Conservation (phyloP, 2,797 vertebrate genomes). For the Triplophysa bombifrons region DNA sequence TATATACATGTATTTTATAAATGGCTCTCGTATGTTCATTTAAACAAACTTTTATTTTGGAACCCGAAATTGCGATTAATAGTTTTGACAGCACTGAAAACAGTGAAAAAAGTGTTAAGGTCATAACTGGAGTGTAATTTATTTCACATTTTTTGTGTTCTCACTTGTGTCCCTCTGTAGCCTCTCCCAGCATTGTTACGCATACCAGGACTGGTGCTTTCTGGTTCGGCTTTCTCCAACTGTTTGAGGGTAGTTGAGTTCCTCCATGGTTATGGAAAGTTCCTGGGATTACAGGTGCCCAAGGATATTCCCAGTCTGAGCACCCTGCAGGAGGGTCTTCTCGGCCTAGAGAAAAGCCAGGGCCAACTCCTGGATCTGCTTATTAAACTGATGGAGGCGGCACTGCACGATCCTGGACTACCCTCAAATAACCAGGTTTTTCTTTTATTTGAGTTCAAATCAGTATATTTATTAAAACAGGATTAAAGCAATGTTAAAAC, state of each 20-base stretch:
- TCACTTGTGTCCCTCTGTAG: slow-evolving; percentile 66
- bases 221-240: slow-evolving; percentile 86
- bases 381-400: slow-evolving; percentile 84
- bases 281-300: slow-evolving; percentile 87
- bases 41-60: too few species aligned
- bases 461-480: not conserved
- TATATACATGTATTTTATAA: too few species aligned
- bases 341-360: slow-evolving; percentile 83
- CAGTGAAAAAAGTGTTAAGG: too few species aligned
- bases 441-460: not conserved
- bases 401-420: slow-evolving; percentile 88
- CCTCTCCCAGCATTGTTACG: slow-evolving; percentile 86
- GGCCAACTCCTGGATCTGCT: slow-evolving; percentile 88
- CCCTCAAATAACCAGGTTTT: slow-evolving; percentile 90
- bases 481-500: not conserved
- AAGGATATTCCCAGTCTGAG: slow-evolving; percentile 89
- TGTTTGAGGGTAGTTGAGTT: slow-evolving; percentile 92
- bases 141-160: not conserved
- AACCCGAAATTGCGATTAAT: too few species aligned
- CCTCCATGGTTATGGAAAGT: slow-evolving; percentile 89
- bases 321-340: slow-evolving; percentile 89
- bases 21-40: too few species aligned
- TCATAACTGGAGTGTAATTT: too few species aligned
- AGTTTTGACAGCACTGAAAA: too few species aligned
- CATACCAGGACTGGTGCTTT: slow-evolving; percentile 88